These are phyloP conservation scores for Etheostoma spectabile DNA, from an alignment of 2,113 vertebrate species.

Conservation along the genomic window DNA sequence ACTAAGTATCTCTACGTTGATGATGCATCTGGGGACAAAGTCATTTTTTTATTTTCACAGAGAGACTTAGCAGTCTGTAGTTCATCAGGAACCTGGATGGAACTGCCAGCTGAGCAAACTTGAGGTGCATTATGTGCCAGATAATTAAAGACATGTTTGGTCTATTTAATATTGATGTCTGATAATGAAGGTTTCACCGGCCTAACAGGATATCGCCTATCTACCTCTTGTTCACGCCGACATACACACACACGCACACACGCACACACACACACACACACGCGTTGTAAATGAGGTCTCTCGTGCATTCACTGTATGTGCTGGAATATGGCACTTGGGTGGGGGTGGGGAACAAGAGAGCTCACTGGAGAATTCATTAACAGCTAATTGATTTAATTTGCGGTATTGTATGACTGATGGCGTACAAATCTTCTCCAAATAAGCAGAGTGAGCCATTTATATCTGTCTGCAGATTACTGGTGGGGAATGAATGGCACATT, in stretches of 20 bases:
- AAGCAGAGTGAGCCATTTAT: slow-evolving; percentile 51
- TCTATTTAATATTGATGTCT: slow-evolving; percentile 66
- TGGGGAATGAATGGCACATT: slow-evolving; percentile 55
- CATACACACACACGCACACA: too few relatives aligned
- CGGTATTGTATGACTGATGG: slow-evolving; percentile 54
- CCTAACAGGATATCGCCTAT: slow-evolving; percentile 33
- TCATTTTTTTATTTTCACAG: background rate
- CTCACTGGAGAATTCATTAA: slow-evolving; percentile 76
- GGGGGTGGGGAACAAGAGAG: slow-evolving; percentile 12
- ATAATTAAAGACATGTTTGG: slow-evolving; percentile 64
- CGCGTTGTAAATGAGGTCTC: slow-evolving; percentile 41
- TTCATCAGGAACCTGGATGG: background rate
- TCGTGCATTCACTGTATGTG: slow-evolving; percentile 42
- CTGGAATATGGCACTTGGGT: slow-evolving; percentile 34
- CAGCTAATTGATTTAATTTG: slow-evolving; percentile 76
- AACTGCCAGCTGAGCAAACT: slow-evolving; percentile 27
- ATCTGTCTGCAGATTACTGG: slow-evolving; percentile 50
- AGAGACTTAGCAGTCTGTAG: background rate
- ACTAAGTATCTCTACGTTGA: background rate
- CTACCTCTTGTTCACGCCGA: background rate
- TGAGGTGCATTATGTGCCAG: slow-evolving; percentile 12
- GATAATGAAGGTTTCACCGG: slow-evolving; percentile 56
- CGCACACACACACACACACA: background rate
- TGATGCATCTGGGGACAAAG: slow-evolving; percentile 12
- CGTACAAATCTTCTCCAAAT: slow-evolving; percentile 56